Evolutionary conservation across 1,140 invertebrate species (phyloP).

Genomic region (Globodera rostochiensis): DNA sequence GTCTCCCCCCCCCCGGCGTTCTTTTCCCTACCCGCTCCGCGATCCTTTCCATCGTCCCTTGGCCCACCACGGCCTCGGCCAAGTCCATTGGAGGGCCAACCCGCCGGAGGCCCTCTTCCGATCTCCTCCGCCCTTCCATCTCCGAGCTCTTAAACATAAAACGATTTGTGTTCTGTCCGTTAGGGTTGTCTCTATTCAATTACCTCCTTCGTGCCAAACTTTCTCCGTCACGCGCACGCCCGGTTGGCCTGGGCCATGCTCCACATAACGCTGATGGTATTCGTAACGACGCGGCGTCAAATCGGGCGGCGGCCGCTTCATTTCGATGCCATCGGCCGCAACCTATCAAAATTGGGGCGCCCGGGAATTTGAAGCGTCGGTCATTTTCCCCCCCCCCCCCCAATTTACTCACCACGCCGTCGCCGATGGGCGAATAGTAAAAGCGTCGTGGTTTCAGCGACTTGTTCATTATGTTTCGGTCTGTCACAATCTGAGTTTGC

Average conservation of each 20-base stretch:
- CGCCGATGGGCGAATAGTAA: constrained; percentile 63
- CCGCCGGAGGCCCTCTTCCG: neutral
- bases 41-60: constrained; percentile 28
- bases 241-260: constrained; percentile 44
- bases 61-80: constrained; percentile 24
- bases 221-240: constrained; percentile 43
- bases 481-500: constrained; percentile 48
- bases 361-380: neutral
- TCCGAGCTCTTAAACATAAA: neutral
- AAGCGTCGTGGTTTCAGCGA: constrained; percentile 58
- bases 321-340: constrained; percentile 62
- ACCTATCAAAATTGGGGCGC: constrained; percentile 14
- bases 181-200: neutral
- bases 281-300: constrained; percentile 52
- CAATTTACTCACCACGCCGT: constrained; percentile 39
- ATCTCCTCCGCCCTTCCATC: neutral
- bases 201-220: constrained; percentile 44
- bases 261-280: constrained; percentile 48
- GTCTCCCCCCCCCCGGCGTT: constrained; percentile 30
- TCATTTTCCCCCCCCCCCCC: neutral
- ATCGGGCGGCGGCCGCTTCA: constrained; percentile 59
- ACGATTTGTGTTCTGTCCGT: neutral
- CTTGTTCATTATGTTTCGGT: constrained; percentile 47
- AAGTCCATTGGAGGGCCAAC: neutral
- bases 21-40: neutral